phyloP scores from a whole-genome alignment of 2,797 vertebrate genomes.

The Staurois parvus region DNA sequence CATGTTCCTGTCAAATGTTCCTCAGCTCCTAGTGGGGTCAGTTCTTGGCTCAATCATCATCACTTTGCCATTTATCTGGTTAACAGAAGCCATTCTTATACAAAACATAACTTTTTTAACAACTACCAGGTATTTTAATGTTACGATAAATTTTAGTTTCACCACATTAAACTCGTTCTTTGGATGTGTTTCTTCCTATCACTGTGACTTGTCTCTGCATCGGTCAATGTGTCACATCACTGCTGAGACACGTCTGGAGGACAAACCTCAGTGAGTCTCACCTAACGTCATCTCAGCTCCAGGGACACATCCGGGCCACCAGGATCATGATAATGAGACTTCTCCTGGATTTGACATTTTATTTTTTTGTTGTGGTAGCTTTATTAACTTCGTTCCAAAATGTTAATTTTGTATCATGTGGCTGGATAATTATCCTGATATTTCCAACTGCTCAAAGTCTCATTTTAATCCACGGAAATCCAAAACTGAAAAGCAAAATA shows the following conservation, averaged over 20 bases:
- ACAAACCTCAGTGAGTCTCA: neutral
- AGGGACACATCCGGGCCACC: neutral
- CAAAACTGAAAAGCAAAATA: neutral
- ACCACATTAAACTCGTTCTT: neutral
- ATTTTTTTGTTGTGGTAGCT: neutral
- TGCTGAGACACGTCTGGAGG: neutral
- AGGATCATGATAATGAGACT: neutral
- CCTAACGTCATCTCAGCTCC: neutral
- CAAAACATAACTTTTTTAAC: neutral
- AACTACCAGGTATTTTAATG: neutral
- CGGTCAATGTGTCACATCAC: neutral
- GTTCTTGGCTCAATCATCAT: neutral
- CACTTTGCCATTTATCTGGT: neutral
- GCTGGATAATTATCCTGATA: neutral
- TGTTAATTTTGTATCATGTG: fast-evolving
- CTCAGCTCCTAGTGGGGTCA: neutral
- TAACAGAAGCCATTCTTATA: neutral
- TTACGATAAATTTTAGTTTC: neutral
- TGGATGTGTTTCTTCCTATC: neutral
- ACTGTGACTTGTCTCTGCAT: neutral
- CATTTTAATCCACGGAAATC: neutral
- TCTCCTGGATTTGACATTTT: neutral
- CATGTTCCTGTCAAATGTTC: neutral
- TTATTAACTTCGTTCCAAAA: neutral
- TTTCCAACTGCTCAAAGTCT: neutral